Conservation (phyloP, 2,113 vertebrate genomes). For the Australoheros scitulus region DNA sequence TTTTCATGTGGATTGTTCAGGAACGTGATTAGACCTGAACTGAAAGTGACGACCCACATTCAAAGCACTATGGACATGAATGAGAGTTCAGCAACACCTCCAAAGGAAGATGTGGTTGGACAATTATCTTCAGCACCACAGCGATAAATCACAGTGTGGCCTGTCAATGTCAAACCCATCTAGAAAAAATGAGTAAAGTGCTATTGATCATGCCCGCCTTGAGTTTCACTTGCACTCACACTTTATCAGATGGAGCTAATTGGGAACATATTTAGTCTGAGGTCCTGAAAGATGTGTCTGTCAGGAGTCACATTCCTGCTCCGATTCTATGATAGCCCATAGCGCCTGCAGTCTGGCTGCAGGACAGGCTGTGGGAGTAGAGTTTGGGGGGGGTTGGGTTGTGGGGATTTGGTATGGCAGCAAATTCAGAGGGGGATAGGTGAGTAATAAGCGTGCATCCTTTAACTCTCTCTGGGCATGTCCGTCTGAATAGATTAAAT, state of each 20-base stretch:
- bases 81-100: constrained; percentile 62
- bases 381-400: constrained; percentile 5
- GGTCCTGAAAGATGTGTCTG: constrained; percentile 75
- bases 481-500: constrained; percentile 65
- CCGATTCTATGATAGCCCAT: constrained; percentile 71
- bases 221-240: constrained; percentile 76
- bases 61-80: constrained; percentile 51
- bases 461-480: constrained; percentile 39
- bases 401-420: constrained; percentile 24
- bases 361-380: constrained; percentile 42
- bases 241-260: constrained; percentile 80
- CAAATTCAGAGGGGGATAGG: constrained; percentile 51
- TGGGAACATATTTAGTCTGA: constrained; percentile 75
- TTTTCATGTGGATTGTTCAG: constrained; percentile 15
- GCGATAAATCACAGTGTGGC: constrained; percentile 65
- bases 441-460: constrained; percentile 70
- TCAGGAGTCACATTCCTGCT: constrained; percentile 78
- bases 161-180: constrained; percentile 66
- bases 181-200: constrained; percentile 67
- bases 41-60: constrained; percentile 52
- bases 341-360: constrained; percentile 67
- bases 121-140: constrained; percentile 64
- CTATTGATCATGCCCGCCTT: constrained; percentile 75
- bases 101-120: constrained; percentile 69
- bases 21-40: constrained; percentile 46